Evolutionary conservation across 2,888 invertebrate genomes (phyloP), one percentile per base, ranked within the genome.

Genomic region (Noctuana brunneofusca): DNA sequence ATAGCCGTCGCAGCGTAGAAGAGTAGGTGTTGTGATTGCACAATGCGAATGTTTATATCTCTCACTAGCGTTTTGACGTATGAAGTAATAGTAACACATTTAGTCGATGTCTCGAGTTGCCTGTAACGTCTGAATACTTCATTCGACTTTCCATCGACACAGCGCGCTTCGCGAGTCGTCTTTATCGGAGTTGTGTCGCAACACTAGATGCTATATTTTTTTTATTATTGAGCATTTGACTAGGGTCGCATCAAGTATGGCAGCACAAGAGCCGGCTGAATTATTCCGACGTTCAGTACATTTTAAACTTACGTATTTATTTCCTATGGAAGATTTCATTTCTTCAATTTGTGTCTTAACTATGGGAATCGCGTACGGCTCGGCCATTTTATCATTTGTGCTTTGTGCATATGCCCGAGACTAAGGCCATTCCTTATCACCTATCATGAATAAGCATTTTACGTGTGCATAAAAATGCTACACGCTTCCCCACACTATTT

Each of bases 311-410:
- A 89, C 83, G 80, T 86, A 86, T 87, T 83, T 80, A 81, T 80
- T 84, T 85, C 79, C 89, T 89, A 90, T 89, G 89, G 90, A 90
- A 90, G 90, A 89, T 88, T 84, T 86, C 76, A 75, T 81, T 81
- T 84, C 84, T 82, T 82, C 78, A 71, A 71, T 82, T 84, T 85
- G 85, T 84, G 84, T 83, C 86, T 87, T 86, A 87, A 81, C 85
- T 89, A 87, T 71, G 69, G 79, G 86, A 84, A 85, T 83, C 71
- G 80, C 83, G 74, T 80, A 70, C 69, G 75, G 67, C 80, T 78
- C 85, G 84, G 84, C 76, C 86, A 80, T 79, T 65, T 69, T 71
- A 64, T 75, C 56, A 52, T 63, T 74, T 76, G 76, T 77, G 69
- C 75, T 86, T 89, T 87, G 87, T 89, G 88, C 87, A 68, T 74